Evolutionary conservation across 2,113 vertebrate species (phyloP), one percentile per base, ranked within the genome.

Genomic region (Corythaeola cristata): DNA sequence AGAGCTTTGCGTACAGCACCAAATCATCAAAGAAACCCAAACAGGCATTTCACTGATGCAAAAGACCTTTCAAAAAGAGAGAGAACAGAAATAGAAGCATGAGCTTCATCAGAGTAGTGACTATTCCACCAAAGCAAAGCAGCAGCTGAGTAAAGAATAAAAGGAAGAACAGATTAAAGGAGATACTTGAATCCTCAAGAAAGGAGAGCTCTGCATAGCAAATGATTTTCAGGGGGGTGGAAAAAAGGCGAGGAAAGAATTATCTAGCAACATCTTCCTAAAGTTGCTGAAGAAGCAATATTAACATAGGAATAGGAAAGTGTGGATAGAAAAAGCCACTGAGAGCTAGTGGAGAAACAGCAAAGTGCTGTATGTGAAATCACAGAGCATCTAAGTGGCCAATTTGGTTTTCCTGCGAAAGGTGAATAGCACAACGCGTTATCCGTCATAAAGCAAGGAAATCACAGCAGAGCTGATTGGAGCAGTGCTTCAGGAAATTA

Each of bases 141-240:
- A 86, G 82, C 76, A 93, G 77, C 39, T 92, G 86, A 93, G 86
- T 90, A 81, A 82, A 88, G 76, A 89, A 92, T 93, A 82, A 88
- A 90, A 94, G 35, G 52, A 50, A 73, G 72, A 95, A 28, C 21
- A 97, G 81, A 96, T 97, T 86, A 97, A 96, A 97, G 67, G 32
- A 85, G 87, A 91, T 89, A 93, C 67, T 90, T 88, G 77, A 95
- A 81, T 88, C 44, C 39, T 35, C 35, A 64, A 73, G 68, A 89
- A 82, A 95, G 35, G 41, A 84, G 33, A 86, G 58, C 45, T 59
- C 62, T 85, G 82, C 95, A 78, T 49, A 92, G 95, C 49, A 90
- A 88, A 68, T 83, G 10, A 89, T 89, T 89, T 81, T 33, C 18
- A 41, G 41, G 6, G 45, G 15, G 2, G 8, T 50, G 39, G 53